Base-by-base conservation (phyloP, 2,888 invertebrate genomes). In the Acanthosepion lycidas region DNA sequence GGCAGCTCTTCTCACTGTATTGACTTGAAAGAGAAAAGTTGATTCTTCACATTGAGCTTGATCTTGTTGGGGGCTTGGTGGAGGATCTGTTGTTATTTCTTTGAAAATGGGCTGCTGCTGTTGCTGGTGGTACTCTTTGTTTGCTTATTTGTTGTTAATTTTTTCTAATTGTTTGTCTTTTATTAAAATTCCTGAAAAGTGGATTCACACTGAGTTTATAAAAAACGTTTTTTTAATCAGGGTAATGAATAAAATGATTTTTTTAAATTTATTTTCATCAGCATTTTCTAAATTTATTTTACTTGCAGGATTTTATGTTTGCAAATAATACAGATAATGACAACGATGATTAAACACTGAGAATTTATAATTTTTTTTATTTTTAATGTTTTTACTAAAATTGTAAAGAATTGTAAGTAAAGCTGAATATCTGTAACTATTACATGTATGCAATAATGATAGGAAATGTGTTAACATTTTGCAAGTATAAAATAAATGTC, bases 61-160 rank as follows among this genome's bases (percentile, higher is more conserved):
- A 78, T 78, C 78, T 78, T 78, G 78, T 78, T 78, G 78, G 78
- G 78, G 78, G n/a, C n/a, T 78, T 78, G 78, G 78, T 78, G 12
- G 78, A 78, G 78, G n/a, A 78, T 78, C 78, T 78, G 78, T 78
- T 78, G 78, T 33, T n/a, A 78, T 78, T 33, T 78, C 78, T n/a
- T 78, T 26, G 26, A 78, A n/a, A 78, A 78, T n/a, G 33, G 33
- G n/a, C n/a, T 9, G 78, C 78, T n/a, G 78, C 78, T 15, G 33
- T 15, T 78, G 78, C 78, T 93, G 28, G 28, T 92, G 26, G 23
- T 92, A 26, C 33, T 48, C 12, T 92, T 92, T 92, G 92, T 92
- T 92, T 23, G 48, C 51, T 92, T 42, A 4, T 33, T 42, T 42
- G 6, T 33, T 92, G 20, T 92, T 91, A 18, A 33, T 42, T 92